Conservation (phyloP, 2,888 invertebrate species). For the Cephus pygmeus region DNA sequence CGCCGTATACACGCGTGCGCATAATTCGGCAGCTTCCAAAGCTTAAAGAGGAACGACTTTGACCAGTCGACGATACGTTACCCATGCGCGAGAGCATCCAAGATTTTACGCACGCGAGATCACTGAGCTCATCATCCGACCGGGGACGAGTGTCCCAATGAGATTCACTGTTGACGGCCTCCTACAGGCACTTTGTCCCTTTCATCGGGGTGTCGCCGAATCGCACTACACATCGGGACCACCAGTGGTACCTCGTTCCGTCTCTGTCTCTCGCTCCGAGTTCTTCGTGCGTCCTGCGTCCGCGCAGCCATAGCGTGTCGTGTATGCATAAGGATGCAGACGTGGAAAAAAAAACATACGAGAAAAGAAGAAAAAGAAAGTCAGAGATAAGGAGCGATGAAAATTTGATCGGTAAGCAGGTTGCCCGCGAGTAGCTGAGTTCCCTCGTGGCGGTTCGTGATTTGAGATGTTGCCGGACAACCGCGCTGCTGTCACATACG, state of each 20-base stretch:
- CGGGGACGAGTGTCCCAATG: neutral
- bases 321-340: neutral
- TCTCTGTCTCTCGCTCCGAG: neutral
- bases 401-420: neutral
- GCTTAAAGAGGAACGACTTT: neutral
- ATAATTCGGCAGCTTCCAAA: neutral
- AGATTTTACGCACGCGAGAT: neutral
- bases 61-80: neutral
- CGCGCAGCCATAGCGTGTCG: neutral
- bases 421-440: neutral
- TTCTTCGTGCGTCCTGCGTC: neutral
- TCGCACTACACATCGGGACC: neutral
- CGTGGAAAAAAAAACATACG: neutral
- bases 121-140: neutral
- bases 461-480: neutral
- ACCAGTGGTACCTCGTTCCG: neutral
- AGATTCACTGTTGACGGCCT: neutral
- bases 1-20: neutral
- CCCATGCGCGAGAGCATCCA: neutral
- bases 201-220: neutral
- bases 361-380: neutral
- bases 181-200: neutral
- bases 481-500: neutral
- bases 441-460: neutral
- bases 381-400: neutral